phyloP scores from a whole-genome alignment of 2,113 vertebrate genomes.

The Oxyruncus cristatus region DNA sequence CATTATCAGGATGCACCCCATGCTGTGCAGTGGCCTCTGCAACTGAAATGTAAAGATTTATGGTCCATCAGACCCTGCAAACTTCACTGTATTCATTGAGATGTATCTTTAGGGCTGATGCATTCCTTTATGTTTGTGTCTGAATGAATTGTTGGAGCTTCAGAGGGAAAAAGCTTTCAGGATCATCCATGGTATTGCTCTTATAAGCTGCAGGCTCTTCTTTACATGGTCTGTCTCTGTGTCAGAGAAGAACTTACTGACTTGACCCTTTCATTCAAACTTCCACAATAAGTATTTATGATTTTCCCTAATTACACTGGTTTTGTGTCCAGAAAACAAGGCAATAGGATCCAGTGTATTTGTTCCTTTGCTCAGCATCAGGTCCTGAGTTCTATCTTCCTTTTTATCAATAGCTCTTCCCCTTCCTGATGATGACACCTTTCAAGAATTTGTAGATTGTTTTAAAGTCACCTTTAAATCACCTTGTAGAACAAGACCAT shows the following conservation, averaged over 20 bases:
- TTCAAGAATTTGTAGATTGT: background rate
- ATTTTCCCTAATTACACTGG: background rate
- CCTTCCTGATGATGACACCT: background rate
- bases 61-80: background rate
- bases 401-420: background rate
- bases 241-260: background rate
- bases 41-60: fast-evolving
- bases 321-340: background rate
- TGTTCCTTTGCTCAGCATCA: background rate
- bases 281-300: background rate
- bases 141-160: background rate
- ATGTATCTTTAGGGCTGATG: background rate
- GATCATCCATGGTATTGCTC: background rate
- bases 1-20: background rate
- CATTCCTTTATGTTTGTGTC: background rate
- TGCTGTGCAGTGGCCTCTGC: background rate
- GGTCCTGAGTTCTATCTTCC: background rate
- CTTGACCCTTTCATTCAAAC: background rate
- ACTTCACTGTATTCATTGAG: background rate
- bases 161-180: background rate
- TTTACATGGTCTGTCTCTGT: background rate
- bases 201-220: background rate
- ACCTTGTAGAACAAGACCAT: background rate
- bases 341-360: background rate
- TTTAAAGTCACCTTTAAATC: slow-evolving; percentile 36